Evolutionary conservation across 2,888 invertebrate species (phyloP).

Genomic region (Thera obeliscata): DNA sequence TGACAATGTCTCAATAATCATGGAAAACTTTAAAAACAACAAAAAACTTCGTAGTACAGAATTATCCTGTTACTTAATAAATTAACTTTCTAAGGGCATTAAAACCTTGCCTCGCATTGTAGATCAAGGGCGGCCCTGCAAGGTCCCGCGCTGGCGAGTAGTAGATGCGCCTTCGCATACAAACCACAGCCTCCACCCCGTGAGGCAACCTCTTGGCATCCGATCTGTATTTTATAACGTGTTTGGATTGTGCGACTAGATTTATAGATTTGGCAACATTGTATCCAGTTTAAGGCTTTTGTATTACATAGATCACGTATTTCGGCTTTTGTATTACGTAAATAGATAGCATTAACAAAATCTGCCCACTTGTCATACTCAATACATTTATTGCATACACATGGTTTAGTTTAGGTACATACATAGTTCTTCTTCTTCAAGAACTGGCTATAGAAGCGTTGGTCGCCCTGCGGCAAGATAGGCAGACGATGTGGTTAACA

Average conservation of each 20-base stretch:
- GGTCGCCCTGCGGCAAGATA: too few species aligned
- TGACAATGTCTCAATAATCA: not conserved
- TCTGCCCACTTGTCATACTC: too few species aligned
- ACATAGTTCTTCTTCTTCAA: too few species aligned
- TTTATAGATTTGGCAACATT: conserved; percentile 23
- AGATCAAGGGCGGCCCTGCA: conserved; percentile 61
- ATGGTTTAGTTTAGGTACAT: too few species aligned
- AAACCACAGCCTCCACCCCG: conserved; percentile 61
- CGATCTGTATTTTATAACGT: conserved; percentile 31
- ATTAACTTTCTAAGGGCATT: conserved; percentile 41
- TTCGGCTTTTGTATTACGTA: conserved; percentile 1
- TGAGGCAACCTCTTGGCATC: conserved; percentile 61
- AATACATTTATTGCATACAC: too few species aligned
- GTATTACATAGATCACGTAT: not conserved
- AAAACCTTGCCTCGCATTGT: conserved; percentile 46
- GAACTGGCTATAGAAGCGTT: too few species aligned
- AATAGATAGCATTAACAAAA: too few species aligned
- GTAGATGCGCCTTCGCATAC: conserved; percentile 57
- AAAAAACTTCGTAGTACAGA: not conserved
- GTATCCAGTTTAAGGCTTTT: conserved; percentile 12
- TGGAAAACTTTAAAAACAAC: not conserved
- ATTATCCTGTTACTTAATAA: conserved; percentile 22
- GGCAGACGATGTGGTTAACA: too few species aligned
- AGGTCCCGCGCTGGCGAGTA: conserved; percentile 43
- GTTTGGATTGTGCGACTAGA: conserved; percentile 21